Evolutionary conservation across 2,888 invertebrate genomes (phyloP), one percentile per base, ranked within the genome.

Genomic region (Andrena bicolor): DNA sequence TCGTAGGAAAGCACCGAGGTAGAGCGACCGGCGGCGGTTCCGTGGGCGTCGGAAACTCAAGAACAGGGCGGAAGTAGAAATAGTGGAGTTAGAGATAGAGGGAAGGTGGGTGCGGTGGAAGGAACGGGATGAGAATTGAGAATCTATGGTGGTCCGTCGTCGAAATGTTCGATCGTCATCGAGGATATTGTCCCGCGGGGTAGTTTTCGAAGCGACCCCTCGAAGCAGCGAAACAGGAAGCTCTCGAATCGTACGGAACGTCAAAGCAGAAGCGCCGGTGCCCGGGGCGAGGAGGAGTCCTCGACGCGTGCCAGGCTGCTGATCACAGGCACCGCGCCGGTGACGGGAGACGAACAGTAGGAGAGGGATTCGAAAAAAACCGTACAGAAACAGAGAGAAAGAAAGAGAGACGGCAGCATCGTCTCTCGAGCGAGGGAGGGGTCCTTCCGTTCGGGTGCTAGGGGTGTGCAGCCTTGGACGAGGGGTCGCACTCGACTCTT

Each of bases 281-380:
- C 92, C 92, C 86, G 91, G 89, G 93, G 93, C 90, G 90, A 91
- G 90, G 90, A 88, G 89, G 86, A 91, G 92, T 92, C 91, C 92
- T 92, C 92, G 93, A 93, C 93, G 92, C 93, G 93, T 92, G 93
- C 92, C 93, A 91, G 91, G 86, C 92, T 89, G 91, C 90, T 93
- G 92, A 93, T 93, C 93, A 92, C 91, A 93, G 92, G 87, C 89
- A 90, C 93, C 92, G 92, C 92, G 85, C 75, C 80, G 72, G 80
- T 83, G 80, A 88, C 87, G 85, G 60, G 71, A 82, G 77, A 71
- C 76, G 74, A 73, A 78, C 76, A 63, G 83, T 76, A 83, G 80
- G 80, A 77, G 78, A 82, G 81, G 80, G 86, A 86, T 76, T 75
- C 68, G 76, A 66, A 75, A 82, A 53, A 71, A 81, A 77, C 63